Base-by-base conservation (phyloP, 1,140 invertebrate species). In the Diprion similis region DNA sequence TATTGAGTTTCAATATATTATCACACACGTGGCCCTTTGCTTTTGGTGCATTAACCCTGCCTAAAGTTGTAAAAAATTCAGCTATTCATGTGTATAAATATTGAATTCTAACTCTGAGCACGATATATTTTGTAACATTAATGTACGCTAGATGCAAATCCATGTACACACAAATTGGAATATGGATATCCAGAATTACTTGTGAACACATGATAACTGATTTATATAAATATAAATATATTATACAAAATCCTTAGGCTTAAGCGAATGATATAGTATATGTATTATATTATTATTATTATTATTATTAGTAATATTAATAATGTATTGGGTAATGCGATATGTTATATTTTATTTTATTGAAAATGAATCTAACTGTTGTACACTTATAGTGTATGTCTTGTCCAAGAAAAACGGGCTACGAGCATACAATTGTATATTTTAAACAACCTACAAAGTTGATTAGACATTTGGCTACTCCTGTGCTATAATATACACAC, bases 201-300 rank as follows among this genome's bases (percentile, higher is more conserved):
- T 85, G 76, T 83, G 84, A 83, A 77, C 80, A 80, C 79, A 75
- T 77, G 79, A 81, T 83, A 79, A 84, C 84, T 78, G 79, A 83
- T 84, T 81, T 78, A 77, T 78, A 76, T 79, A 77, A 76, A 77
- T 66, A 37, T 65, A 19, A 19, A 51, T 13, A 67, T 24, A 71
- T 71, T 68, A 70, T 1, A 17, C 46, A 18, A 73, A 71, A 75
- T 76, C 24, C 24, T 37, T 37, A 37, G 24, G 24, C 24, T 24
- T 79, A 79, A 18, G 8, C 24, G 24, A 45, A 79, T 64, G 71
- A 71, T 73, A 46, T 59, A 69, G 7, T 75, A 73, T 77, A 76
- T 80, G 75, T 78, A 78, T 79, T 70, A 75, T 72, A 78, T 77
- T 75, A 75, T 72, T 51, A 71, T 73, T 59, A 76, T 73, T 76